Percentiles rank a stretch among this genome's conserved stretches.
Conservation (phyloP, 2,888 invertebrate species). For the Zaprionus lineosus region DNA sequence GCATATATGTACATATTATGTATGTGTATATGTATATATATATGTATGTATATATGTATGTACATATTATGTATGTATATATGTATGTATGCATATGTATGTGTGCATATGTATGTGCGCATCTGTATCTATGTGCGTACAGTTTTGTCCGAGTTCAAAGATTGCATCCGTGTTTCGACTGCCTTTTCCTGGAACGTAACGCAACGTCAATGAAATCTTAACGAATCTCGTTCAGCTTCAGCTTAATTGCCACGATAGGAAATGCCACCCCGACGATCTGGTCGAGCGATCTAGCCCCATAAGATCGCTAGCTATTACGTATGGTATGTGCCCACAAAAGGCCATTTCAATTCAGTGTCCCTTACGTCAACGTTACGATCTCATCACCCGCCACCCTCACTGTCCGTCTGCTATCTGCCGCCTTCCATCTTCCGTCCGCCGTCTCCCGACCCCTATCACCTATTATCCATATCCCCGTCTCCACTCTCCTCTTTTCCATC, state of each 20-base stretch:
- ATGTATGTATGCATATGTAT: too few species aligned
- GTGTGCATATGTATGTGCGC: too few species aligned
- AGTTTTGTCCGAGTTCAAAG: constrained; percentile 40
- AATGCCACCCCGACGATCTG: constrained; percentile 15
- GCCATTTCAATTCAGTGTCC: constrained; percentile 60
- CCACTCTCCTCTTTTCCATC: background rate
- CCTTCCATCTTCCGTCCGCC: too few species aligned
- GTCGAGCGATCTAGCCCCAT: background rate
- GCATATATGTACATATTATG: background rate
- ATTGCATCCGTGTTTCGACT: constrained; percentile 57
- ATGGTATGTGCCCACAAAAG: constrained; percentile 33
- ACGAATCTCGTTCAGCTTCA: constrained; percentile 10
- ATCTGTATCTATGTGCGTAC: constrained; percentile 11
- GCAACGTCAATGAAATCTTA: constrained; percentile 26
- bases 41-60: background rate
- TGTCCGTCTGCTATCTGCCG: background rate
- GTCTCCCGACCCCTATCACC: too few species aligned
- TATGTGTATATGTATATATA: too few species aligned
- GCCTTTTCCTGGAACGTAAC: constrained; percentile 44
- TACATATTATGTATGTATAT: background rate
- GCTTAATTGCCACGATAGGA: constrained; percentile 29
- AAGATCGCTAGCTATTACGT: background rate
- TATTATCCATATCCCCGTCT: too few species aligned
- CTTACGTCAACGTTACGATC: constrained; percentile 68
- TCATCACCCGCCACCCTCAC: background rate